Conservation (phyloP, 2,113 vertebrate genomes). For the Hypomesus transpacificus region DNA sequence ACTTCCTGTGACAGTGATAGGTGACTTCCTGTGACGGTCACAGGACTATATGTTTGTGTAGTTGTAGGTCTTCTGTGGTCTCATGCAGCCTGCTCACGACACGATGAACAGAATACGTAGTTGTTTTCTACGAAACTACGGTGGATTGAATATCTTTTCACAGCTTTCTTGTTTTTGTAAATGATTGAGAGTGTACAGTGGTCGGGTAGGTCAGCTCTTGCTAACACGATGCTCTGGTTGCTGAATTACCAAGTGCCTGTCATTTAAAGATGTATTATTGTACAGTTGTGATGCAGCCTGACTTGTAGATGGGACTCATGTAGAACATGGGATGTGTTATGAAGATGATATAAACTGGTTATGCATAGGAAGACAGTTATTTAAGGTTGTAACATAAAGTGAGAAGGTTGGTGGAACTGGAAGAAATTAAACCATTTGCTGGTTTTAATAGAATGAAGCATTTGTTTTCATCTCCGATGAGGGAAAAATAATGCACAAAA, state of each 20-base stretch:
- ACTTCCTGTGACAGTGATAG: too few species aligned
- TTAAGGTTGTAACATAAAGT: slow-evolving; percentile 5
- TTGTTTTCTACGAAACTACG: slow-evolving; percentile 69
- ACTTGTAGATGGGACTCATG: slow-evolving; percentile 24
- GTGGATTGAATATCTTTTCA: slow-evolving; percentile 69
- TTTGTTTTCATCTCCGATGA: slow-evolving; percentile 28
- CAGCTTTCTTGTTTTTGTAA: slow-evolving; percentile 73
- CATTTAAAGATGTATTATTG: slow-evolving; percentile 57
- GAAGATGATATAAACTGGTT: not conserved
- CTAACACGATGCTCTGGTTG: slow-evolving; percentile 69
- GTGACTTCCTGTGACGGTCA: too few species aligned
- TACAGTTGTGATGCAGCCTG: slow-evolving; percentile 43
- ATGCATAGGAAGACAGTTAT: not conserved
- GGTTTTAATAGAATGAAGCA: slow-evolving; percentile 29
- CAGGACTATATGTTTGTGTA: not conserved
- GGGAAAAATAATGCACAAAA: slow-evolving; percentile 43
- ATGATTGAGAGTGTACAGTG: slow-evolving; percentile 56
- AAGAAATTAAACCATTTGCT: not conserved
- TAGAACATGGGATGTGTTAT: not conserved
- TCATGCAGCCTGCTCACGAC: not conserved
- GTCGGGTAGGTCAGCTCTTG: slow-evolving; percentile 69
- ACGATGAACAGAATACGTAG: too few species aligned
- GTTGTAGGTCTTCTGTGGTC: too few species aligned
- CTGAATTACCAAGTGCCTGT: slow-evolving; percentile 90
- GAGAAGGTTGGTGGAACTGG: not conserved